These are phyloP conservation scores for Turnix velox DNA, from an alignment of 2,113 vertebrate species.

Conservation along the genomic window DNA sequence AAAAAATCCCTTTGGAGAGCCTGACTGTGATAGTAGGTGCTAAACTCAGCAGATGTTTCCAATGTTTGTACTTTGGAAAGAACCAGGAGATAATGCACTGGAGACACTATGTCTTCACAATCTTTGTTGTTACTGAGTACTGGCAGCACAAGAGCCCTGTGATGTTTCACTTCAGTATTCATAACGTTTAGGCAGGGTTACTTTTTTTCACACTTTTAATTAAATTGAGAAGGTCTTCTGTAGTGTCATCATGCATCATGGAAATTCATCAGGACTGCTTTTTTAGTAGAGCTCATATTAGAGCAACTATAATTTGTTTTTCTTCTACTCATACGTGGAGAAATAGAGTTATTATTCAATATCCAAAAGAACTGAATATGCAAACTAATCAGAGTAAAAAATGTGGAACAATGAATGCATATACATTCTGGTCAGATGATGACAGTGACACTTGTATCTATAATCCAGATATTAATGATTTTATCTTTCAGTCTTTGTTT, in stretches of 20 bases:
- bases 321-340: not conserved
- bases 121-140: not conserved
- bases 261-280: not conserved
- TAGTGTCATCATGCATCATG: not conserved
- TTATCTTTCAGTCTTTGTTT: not conserved
- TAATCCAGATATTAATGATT: not conserved
- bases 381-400: not conserved
- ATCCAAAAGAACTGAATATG: not conserved
- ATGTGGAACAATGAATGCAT: not conserved
- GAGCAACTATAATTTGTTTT: not conserved
- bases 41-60: not conserved
- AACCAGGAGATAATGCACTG: not conserved
- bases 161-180: not conserved
- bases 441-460: not conserved
- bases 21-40: not conserved
- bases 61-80: not conserved
- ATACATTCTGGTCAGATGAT: not conserved
- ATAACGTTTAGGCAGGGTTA: not conserved
- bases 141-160: not conserved
- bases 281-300: not conserved
- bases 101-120: not conserved
- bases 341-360: not conserved
- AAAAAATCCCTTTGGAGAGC: not conserved
- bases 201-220: not conserved
- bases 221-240: not conserved